phyloP scores from a whole-genome alignment of 23 tunicate species.

The Diplosoma virens region DNA sequence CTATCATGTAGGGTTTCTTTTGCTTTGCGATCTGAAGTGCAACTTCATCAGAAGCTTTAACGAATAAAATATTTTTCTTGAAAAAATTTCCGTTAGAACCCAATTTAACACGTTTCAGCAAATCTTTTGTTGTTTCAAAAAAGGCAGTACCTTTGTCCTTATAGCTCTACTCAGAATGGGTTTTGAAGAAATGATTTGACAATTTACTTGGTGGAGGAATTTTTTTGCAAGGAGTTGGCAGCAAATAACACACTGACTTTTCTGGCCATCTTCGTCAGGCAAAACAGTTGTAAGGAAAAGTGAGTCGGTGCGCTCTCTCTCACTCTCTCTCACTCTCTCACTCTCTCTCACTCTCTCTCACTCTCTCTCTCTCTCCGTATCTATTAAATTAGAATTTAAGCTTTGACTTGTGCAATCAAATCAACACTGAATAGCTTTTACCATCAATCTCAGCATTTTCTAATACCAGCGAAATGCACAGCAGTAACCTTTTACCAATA shows the following conservation, averaged over 20 bases:
- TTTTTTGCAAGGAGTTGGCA: conserved; percentile 1
- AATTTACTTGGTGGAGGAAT: conserved; percentile 27
- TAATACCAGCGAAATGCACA: no score
- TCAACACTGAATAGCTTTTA: no score
- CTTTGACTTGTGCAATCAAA: no score
- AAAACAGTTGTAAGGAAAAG: background rate
- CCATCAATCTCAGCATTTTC: no score
- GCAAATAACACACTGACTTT: conserved; percentile 31
- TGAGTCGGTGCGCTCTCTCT: background rate
- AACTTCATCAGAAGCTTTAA: conserved; percentile 43
- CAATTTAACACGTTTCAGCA: conserved; percentile 26
- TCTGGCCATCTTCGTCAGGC: background rate
- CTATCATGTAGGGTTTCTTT: conserved; percentile 31
- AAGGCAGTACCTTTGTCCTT: conserved; percentile 20
- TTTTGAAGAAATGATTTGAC: conserved; percentile 28
- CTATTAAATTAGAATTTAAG: no score
- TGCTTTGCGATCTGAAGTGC: conserved; percentile 40
- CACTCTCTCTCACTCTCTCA: background rate
- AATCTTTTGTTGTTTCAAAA: conserved; percentile 20
- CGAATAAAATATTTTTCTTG: conserved; percentile 16
- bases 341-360: background rate
- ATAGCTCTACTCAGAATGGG: conserved; percentile 37
- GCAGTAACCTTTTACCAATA: no score
- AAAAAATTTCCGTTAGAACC: conserved; percentile 6
- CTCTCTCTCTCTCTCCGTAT: no score